phyloP scores from a whole-genome alignment of 2,113 vertebrate species.

The Pao palembangensis region DNA sequence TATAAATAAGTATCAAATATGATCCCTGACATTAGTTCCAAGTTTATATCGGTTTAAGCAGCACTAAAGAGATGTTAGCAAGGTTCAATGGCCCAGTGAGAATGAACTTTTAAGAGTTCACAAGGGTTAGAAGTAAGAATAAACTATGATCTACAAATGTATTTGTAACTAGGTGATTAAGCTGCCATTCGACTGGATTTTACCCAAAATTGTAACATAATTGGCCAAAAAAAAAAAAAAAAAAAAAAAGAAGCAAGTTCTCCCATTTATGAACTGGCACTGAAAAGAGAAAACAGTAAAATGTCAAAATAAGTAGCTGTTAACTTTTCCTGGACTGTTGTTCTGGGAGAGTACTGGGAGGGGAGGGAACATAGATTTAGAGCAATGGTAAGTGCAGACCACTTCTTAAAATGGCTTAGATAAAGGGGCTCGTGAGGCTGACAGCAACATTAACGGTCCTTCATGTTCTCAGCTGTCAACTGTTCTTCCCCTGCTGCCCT shows the following conservation, averaged over 20 bases:
- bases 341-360: constrained; percentile 15
- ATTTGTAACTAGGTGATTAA: too few relatives aligned
- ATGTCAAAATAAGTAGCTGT: too few relatives aligned
- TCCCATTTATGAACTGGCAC: background rate
- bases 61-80: constrained; percentile 20
- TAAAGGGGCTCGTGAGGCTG: constrained; percentile 46
- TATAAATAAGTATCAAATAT: too few relatives aligned
- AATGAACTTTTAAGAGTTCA: constrained; percentile 66
- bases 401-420: constrained; percentile 68
- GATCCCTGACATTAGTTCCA: too few relatives aligned
- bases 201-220: background rate
- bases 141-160: background rate
- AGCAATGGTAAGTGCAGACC: constrained; percentile 48
- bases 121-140: constrained; percentile 65
- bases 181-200: too few relatives aligned
- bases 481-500: constrained; percentile 11
- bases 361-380: constrained; percentile 36
- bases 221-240: too few relatives aligned
- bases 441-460: constrained; percentile 40
- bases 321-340: background rate
- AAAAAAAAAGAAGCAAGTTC: background rate
- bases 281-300: too few relatives aligned
- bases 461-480: constrained; percentile 14
- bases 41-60: background rate
- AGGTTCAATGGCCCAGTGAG: constrained; percentile 26